Conservation (phyloP, 2,888 invertebrate genomes). For the Tetragonisca angustula region DNA sequence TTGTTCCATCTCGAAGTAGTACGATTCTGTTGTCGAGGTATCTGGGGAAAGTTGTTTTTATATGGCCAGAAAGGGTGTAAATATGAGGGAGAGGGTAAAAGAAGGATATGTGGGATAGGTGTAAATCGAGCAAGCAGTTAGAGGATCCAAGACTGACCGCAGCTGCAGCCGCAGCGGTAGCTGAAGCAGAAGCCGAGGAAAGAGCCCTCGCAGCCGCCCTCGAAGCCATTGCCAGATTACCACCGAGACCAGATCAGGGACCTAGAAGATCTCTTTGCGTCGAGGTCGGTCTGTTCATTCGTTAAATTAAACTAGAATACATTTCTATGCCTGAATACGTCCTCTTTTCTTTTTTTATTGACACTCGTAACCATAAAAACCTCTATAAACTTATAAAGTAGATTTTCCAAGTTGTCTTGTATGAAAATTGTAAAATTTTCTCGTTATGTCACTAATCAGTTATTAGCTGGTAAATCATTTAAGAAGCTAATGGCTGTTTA, state of each 20-base stretch:
- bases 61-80: background rate
- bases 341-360: too few species aligned
- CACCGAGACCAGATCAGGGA: constrained; percentile 84
- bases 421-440: too few species aligned
- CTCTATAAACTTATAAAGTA: too few species aligned
- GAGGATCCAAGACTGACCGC: constrained; percentile 91
- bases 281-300: constrained; percentile 82
- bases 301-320: background rate
- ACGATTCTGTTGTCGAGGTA: background rate
- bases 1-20: background rate
- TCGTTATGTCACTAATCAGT: too few species aligned
- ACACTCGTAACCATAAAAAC: too few species aligned
- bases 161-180: constrained; percentile 90
- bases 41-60: background rate
- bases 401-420: too few species aligned
- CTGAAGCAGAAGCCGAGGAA: constrained; percentile 89
- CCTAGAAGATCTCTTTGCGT: constrained; percentile 89
- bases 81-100: constrained; percentile 16
- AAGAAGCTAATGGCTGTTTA: too few species aligned
- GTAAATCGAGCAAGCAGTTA: constrained; percentile 84
- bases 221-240: constrained; percentile 87
- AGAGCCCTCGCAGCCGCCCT: constrained; percentile 90
- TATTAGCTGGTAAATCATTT: too few species aligned
- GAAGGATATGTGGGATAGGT: constrained; percentile 71
- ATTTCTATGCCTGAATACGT: too few species aligned